Base-by-base conservation (phyloP, 2,888 invertebrate species). In the Amiota mariae region DNA sequence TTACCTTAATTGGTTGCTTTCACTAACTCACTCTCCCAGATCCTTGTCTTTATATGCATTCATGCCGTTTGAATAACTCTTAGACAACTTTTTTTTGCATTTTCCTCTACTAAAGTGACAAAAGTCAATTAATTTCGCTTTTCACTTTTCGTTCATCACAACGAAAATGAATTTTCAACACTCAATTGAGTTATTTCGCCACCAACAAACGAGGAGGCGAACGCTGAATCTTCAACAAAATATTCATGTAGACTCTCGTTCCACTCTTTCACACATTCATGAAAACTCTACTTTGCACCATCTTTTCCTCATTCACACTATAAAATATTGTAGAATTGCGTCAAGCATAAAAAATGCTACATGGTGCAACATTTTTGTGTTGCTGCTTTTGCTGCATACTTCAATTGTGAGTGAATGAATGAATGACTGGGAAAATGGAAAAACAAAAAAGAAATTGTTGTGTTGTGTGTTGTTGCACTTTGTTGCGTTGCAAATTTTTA, bases 331-430 rank as follows among this genome's bases (percentile, higher is more conserved):
- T 36, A 36, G 36, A 36, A 36, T 36, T 36, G 36, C 36, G 36
- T 36, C 36, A 36, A 36, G 36, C 36, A 36, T 79, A 80, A 80
- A 86, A 83, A 82, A 85, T 85, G 82, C 84, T 84, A 83, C 85
- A 72, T 70, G 76, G 81, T 75, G 71, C 66, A 66, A 66, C 66
- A 66, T 66, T 66, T 66, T 66, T 48, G 48, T 66, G 59, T 36
- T 36, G 36, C 36, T 36, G 36, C 6, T 36, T 59, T n/a, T n/a
- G 57, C 18, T 66, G 48, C 47, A 66, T 66, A 49, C 48, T 66
- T 66, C 18, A 66, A 66, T 48, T 11, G 66, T n/a, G 66, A 15
- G 10, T 49, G 12, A 47, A 48, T n/a, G 18, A 2, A 57, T 11
- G 3, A 24, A 2, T 1, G 3, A 24, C 1, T 2, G 3, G 3